Evolutionary conservation across 2,797 vertebrate species (phyloP).

Genomic region (Chaetophractus vellerosus): DNA sequence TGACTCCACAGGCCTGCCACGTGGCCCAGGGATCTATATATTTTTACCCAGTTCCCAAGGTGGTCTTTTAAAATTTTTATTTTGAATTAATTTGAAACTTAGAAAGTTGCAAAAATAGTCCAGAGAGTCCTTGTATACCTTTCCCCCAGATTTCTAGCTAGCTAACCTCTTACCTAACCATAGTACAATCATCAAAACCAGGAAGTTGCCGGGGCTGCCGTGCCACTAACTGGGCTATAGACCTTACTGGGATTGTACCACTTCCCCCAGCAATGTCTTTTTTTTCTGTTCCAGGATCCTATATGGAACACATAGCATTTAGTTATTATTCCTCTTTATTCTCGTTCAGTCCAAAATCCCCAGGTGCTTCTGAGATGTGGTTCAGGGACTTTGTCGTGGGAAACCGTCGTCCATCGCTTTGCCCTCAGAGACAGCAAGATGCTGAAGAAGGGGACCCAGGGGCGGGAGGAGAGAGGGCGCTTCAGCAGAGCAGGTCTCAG

Average conservation of each 20-base stretch:
- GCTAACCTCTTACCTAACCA: no score
- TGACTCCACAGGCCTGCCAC: not conserved
- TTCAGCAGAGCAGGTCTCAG: not conserved
- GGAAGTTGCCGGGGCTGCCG: rapidly evolving
- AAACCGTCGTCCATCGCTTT: not conserved
- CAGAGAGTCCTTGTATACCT: not conserved
- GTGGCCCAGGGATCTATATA: no score
- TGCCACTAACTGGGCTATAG: rapidly evolving
- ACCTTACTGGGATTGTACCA: rapidly evolving
- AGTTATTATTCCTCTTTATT: not conserved
- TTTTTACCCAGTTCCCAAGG: not conserved
- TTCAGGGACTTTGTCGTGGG: not conserved
- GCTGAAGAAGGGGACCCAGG: not conserved
- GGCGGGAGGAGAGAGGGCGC: not conserved
- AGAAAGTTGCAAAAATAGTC: not conserved
- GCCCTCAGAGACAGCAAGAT: not conserved
- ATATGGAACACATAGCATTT: not conserved
- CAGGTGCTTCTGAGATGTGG: not conserved
- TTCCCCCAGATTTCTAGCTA: not conserved
- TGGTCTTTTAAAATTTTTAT: not conserved
- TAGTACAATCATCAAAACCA: rapidly evolving
- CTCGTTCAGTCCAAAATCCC: not conserved
- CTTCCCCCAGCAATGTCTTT: no score
- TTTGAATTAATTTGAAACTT: not conserved
- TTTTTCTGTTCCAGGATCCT: not conserved